phyloP scores from a whole-genome alignment of 1,140 invertebrate genomes.

The Holcopasites calliopsidis region DNA sequence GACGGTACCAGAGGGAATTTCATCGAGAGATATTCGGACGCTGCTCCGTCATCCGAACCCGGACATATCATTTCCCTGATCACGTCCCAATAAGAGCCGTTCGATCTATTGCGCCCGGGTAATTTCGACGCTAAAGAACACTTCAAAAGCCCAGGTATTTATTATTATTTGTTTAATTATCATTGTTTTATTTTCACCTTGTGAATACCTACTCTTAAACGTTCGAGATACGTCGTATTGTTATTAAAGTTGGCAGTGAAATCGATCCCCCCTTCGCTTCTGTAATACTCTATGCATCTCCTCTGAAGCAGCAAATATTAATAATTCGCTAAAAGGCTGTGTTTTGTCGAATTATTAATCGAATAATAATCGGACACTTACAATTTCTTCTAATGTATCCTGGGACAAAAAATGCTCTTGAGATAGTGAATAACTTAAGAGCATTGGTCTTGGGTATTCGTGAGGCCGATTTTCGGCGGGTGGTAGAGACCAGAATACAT shows the following conservation, averaged over 20 bases:
- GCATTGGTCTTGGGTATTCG: slow-evolving; percentile 94
- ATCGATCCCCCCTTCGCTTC: slow-evolving; percentile 88
- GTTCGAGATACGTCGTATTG: slow-evolving; percentile 88
- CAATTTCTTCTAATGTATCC: slow-evolving; percentile 92
- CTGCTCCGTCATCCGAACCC: slow-evolving; percentile 68
- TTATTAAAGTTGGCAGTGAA: slow-evolving; percentile 88
- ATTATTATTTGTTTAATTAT: slow-evolving; percentile 1
- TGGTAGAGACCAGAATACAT: slow-evolving; percentile 96
- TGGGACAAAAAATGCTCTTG: slow-evolving; percentile 91
- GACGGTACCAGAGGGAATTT: slow-evolving; percentile 72
- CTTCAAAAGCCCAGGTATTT: slow-evolving; percentile 42
- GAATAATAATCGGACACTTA: slow-evolving; percentile 67
- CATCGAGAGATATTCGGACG: slow-evolving; percentile 68
- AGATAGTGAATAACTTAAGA: slow-evolving; percentile 90
- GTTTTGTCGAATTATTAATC: background rate
- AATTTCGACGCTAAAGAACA: slow-evolving; percentile 76
- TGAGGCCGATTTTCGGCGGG: slow-evolving; percentile 93
- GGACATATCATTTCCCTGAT: slow-evolving; percentile 78
- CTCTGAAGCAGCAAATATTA: slow-evolving; percentile 79
- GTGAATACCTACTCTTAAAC: slow-evolving; percentile 85
- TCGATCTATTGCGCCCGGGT: slow-evolving; percentile 72
- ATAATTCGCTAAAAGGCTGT: background rate
- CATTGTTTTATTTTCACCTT: background rate
- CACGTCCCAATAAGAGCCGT: slow-evolving; percentile 76
- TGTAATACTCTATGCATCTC: slow-evolving; percentile 92